Evolutionary conservation across 2,113 vertebrate genomes (phyloP), one percentile per base, ranked within the genome.

Genomic region (Garra rufa): DNA sequence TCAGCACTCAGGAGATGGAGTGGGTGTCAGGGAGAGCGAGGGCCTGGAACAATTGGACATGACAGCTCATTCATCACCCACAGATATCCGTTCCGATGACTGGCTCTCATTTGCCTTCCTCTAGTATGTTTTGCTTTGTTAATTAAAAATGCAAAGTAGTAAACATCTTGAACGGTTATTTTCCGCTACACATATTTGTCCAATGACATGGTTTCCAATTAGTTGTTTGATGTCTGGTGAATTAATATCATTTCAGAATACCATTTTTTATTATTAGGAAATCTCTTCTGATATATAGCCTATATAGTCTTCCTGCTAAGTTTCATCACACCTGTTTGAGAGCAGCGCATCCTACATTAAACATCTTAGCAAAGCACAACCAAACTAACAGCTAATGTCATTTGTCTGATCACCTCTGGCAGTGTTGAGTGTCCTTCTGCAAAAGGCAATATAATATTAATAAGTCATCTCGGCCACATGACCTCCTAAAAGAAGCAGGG

Each of bases 51-150:
- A 92, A 93, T 92, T 90, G 89, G 85, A 89, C 86, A 85, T 91
- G 94, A 94, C 93, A 93, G 93, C 92, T 92, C 92, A 93, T 94
- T 93, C 90, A 94, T 94, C 94, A 94, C 82, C 81, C 88, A 38
- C 70, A 85, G 89, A 87, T 86, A 90, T 89, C 88, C 65, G 91
- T 92, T 92, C 93, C 92, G 87, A 67, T 86, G 86, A 89, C 83
- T 88, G 71, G 87, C 91, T 88, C 89, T 46, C 89, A 88, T 91
- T 92, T 86, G 87, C 87, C 89, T 89, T 88, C 77, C 87, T 63
- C 85, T 17, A 86, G 87, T 83, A 88, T 76, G 43, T 82, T 89
- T 63, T 30, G 84, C 77, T 61, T 85, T 4, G 76, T 83, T 92
- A 90, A 92, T 92, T 93, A 92, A 90, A 90, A 92, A 86, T 2